These are phyloP conservation scores for Macaca fascicularis DNA, from an alignment of 2,113 vertebrate genomes.

Conservation along the genomic window DNA sequence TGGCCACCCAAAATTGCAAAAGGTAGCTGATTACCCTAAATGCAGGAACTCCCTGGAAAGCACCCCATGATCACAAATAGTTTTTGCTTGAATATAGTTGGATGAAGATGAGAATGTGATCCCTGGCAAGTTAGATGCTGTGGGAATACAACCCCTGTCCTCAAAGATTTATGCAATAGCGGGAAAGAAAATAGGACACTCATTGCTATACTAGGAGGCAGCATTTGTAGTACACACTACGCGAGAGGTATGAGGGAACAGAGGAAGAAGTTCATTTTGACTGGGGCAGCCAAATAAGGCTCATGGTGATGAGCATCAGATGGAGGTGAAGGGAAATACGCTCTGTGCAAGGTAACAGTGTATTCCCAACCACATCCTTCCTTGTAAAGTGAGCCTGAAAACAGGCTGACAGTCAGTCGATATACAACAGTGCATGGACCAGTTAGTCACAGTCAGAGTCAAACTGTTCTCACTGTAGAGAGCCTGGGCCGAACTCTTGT, in stretches of 20 bases:
- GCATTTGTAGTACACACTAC: not conserved
- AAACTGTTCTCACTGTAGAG: accelerated
- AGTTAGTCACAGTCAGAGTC: not conserved
- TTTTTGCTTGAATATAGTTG: not conserved
- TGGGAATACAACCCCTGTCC: not conserved
- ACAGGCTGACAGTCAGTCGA: not conserved
- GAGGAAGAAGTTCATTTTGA: not conserved
- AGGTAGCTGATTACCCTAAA: not conserved
- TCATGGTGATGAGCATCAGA: not conserved
- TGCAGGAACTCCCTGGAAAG: not conserved
- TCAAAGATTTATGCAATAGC: not conserved
- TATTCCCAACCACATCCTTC: not conserved
- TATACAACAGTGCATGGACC: not conserved
- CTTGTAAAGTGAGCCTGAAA: not conserved
- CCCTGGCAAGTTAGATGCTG: not conserved
- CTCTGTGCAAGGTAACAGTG: not conserved
- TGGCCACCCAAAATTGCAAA: not conserved
- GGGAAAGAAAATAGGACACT: not conserved
- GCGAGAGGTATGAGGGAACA: not conserved
- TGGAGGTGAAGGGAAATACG: not conserved
- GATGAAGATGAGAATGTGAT: not conserved
- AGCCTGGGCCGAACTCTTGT: not conserved
- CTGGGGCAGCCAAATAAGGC: not conserved
- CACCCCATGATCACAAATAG: not conserved
- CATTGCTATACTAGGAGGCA: not conserved